Percentiles rank a stretch among this genome's conserved stretches.
phyloP scores from a whole-genome alignment of 2,113 vertebrate species.

The Phylloscopus whistleri region DNA sequence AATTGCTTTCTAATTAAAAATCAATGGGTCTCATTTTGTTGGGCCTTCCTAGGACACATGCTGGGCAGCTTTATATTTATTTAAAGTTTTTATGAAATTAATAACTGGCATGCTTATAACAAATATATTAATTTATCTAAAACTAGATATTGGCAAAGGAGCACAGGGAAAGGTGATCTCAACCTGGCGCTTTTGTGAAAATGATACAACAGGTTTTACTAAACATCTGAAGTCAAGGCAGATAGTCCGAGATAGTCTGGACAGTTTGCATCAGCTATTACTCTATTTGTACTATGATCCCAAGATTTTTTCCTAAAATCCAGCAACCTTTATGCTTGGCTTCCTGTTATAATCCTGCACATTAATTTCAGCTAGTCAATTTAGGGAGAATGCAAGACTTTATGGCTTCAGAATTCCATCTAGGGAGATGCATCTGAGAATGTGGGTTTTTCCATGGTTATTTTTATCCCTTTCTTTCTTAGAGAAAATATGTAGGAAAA shows the following conservation, averaged over 20 bases:
- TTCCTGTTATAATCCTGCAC: neutral
- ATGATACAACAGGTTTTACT: neutral
- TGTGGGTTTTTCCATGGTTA: neutral
- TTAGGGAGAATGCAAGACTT: neutral
- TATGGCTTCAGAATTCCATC: neutral
- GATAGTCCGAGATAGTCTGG: neutral
- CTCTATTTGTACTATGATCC: neutral
- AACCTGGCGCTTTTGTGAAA: neutral
- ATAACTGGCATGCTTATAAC: neutral
- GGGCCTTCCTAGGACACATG: neutral
- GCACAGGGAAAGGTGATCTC: neutral
- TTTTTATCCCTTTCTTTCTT: constrained; percentile 47
- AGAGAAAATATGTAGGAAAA: neutral
- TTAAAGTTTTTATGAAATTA: constrained; percentile 35
- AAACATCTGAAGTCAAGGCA: neutral
- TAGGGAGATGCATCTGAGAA: neutral
- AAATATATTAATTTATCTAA: neutral
- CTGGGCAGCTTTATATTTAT: neutral
- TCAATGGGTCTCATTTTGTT: constrained; percentile 15
- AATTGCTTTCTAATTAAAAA: constrained; percentile 53
- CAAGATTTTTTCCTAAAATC: neutral
- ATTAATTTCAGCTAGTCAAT: neutral
- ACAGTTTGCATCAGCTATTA: neutral
- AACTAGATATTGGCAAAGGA: neutral
- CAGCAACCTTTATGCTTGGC: neutral